These are phyloP conservation scores for Sarcophaga peregrina DNA, from an alignment of 1,140 invertebrate species.

Conservation along the genomic window DNA sequence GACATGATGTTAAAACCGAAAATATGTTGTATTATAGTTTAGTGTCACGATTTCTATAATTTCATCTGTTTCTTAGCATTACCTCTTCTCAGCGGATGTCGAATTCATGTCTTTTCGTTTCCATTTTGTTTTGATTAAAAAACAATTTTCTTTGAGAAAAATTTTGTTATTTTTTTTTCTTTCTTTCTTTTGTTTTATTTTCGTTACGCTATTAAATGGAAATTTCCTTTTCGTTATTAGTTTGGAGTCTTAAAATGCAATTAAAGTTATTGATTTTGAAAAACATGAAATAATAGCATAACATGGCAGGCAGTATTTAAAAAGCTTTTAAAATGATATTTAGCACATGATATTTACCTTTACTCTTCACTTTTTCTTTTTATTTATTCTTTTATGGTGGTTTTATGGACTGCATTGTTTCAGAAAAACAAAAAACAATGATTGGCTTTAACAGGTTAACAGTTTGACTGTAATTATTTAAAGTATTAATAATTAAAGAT, in stretches of 20 bases:
- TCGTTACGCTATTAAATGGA: background rate
- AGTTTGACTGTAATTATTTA: no score
- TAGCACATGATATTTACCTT: background rate
- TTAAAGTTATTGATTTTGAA: background rate
- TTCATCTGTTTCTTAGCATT: background rate
- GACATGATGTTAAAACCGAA: no score
- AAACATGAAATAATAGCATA: background rate
- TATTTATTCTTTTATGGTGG: no score
- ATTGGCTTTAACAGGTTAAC: no score
- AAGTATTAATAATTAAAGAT: no score
- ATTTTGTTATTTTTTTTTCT: background rate
- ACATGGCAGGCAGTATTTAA: no score
- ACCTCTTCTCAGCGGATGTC: slow-evolving; percentile 1
- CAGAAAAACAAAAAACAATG: no score
- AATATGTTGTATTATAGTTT: background rate
- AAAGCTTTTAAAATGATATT: background rate
- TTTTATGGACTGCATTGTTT: no score
- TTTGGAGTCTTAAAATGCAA: background rate
- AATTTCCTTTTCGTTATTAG: background rate
- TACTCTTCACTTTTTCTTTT: no score
- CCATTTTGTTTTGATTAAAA: background rate
- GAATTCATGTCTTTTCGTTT: background rate
- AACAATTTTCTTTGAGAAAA: background rate
- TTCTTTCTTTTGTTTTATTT: no score
- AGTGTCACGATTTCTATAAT: slow-evolving; percentile 34